A percentile compares a stretch with the other conserved stretches of the same genome.
phyloP scores from a whole-genome alignment of 2,888 invertebrate genomes.

The Agrochola circellaris region DNA sequence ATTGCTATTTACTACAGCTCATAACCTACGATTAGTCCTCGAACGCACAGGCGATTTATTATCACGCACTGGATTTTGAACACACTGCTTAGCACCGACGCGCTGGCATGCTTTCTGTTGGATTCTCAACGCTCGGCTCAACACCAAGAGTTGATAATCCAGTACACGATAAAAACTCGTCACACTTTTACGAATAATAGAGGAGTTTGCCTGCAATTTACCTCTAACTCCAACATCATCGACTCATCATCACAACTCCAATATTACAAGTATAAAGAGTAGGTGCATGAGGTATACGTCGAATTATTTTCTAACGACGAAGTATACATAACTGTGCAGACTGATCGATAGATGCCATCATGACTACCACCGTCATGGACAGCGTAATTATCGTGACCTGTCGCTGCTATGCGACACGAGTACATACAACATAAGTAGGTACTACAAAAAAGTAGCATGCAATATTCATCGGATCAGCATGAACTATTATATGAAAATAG shows the following conservation, averaged over 20 bases:
- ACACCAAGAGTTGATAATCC: not conserved
- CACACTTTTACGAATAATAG: not conserved
- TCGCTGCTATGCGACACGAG: constrained; percentile 30
- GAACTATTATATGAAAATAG: not conserved
- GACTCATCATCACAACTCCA: not conserved
- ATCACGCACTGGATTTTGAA: not conserved
- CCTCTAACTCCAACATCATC: not conserved
- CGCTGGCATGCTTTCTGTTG: not conserved
- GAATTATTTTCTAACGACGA: not conserved
- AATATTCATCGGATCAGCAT: constrained; percentile 4
- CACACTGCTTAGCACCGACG: not conserved
- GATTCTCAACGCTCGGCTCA: not conserved
- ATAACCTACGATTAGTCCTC: not conserved
- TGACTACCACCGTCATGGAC: constrained; percentile 4
- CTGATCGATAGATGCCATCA: constrained; percentile 44
- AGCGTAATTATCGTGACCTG: constrained; percentile 16
- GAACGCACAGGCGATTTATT: too few relatives aligned
- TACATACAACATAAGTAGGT: constrained; percentile 7
- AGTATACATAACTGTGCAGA: not conserved
- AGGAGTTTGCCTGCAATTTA: constrained; percentile 2
- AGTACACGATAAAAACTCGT: not conserved
- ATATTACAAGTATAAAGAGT: not conserved
- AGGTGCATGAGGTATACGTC: not conserved
- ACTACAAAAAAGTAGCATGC: constrained; percentile 5
- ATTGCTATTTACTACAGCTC: not conserved